phyloP scores from a whole-genome alignment of 2,113 vertebrate genomes.

The Talpa occidentalis region DNA sequence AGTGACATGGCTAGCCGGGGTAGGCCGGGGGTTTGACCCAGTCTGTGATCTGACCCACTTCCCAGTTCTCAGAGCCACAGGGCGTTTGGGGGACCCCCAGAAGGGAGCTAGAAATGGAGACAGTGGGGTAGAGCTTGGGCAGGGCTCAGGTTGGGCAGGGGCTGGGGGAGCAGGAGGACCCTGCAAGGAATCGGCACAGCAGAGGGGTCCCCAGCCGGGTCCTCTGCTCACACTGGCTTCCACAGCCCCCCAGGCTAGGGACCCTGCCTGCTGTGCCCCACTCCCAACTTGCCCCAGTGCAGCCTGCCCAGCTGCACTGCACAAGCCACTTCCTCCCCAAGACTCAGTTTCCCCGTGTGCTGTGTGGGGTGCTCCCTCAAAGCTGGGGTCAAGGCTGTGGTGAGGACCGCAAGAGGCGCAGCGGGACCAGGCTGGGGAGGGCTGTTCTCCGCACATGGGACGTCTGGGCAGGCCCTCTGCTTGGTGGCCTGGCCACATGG shows the following conservation, averaged over 20 bases:
- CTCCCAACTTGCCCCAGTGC: no score
- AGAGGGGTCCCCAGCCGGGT: no score
- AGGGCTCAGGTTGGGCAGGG: not conserved
- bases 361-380: not conserved
- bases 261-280: not conserved
- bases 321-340: not conserved
- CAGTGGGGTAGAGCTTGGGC: not conserved
- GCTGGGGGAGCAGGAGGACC: not conserved
- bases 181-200: not conserved
- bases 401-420: fast-evolving
- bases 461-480: no score
- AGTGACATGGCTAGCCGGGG: no score
- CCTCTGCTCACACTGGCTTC: no score
- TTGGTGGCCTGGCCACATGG: not conserved
- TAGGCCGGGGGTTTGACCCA: no score
- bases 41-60: no score
- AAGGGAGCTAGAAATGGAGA: not conserved
- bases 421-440: no score
- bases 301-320: not conserved
- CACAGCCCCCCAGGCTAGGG: not conserved
- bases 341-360: not conserved
- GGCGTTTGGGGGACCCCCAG: not conserved
- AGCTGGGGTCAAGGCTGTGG: not conserved
- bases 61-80: not conserved
- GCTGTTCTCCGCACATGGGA: no score